Evolutionary conservation across 1,140 invertebrate genomes (phyloP), one percentile per base, ranked within the genome.

Genomic region (Meteorus sp.): DNA sequence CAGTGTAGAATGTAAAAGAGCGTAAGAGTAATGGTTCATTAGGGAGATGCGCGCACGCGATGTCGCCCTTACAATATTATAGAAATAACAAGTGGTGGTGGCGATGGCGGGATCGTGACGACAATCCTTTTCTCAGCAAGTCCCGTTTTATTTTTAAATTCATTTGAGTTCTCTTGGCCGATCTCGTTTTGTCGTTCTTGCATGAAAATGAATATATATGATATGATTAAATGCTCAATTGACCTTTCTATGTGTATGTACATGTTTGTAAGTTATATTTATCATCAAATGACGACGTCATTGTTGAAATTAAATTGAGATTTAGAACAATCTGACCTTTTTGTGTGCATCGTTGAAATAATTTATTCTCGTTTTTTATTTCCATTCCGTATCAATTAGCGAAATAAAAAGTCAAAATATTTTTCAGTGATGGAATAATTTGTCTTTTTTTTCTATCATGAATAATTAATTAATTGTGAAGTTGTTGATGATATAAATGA

Each of bases 21-120:
- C 23, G 33, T 22, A 37, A 52, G 19, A 48, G 33, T 22, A 37
- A 52, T 52, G 53, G 54, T 48, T 61, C 59, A 61, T 61, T 61
- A 61, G 53, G 59, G 33, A 56, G 53, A 61, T 61, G 59, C 52
- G 48, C 44, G 47, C 47, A 56, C 47, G 54, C 39, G 55, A 56
- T 56, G 50, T 56, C 59, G 45, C 59, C 48, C 47, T 27, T 61
- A 37, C 45, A 37, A 55, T 52, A 55, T 45, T 45, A 43, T 29
- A 13, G 25, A n/a, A 57, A 23, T 29, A 41, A 11, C 37, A 43
- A 27, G 15, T 20, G 17, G 41, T n/a, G n/a, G n/a, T n/a, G n/a
- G n/a, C n/a, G n/a, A n/a, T n/a, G n/a, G n/a, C n/a, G n/a, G n/a
- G n/a, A n/a, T n/a, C n/a, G n/a, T n/a, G n/a, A n/a, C n/a, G n/a